A percentile compares a stretch with the other conserved stretches of the same genome.
Conservation (phyloP, 2,113 vertebrate species). For the Okapia johnstoni region DNA sequence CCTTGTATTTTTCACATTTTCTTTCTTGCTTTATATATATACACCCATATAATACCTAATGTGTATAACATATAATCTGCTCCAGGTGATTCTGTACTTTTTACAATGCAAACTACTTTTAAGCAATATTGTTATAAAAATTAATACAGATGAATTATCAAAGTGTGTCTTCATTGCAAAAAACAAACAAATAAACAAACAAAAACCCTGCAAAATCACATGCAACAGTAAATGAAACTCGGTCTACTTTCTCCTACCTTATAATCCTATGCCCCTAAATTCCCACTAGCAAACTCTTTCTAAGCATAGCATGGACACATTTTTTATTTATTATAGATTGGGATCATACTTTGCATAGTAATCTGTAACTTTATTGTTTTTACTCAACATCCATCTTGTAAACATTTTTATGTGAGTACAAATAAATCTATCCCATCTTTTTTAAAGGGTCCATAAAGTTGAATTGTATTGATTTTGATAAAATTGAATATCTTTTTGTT, state of each 20-base stretch:
- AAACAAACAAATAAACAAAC: neutral
- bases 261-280: neutral
- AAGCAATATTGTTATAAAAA: slow-evolving; percentile 15
- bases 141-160: neutral
- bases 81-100: neutral
- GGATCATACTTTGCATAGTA: neutral
- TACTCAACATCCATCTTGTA: neutral
- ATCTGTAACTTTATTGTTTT: neutral
- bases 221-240: neutral
- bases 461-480: neutral
- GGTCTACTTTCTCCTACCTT: neutral
- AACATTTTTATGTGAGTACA: neutral
- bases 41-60: neutral
- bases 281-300: neutral
- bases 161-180: neutral
- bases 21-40: neutral
- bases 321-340: neutral
- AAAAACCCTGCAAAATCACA: neutral
- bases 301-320: neutral
- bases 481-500: neutral
- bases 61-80: neutral
- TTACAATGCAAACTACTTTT: neutral
- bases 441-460: neutral
- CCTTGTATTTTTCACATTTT: neutral
- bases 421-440: neutral